Conservation (phyloP, 2,888 invertebrate species). For the Cylloceria caligata region DNA sequence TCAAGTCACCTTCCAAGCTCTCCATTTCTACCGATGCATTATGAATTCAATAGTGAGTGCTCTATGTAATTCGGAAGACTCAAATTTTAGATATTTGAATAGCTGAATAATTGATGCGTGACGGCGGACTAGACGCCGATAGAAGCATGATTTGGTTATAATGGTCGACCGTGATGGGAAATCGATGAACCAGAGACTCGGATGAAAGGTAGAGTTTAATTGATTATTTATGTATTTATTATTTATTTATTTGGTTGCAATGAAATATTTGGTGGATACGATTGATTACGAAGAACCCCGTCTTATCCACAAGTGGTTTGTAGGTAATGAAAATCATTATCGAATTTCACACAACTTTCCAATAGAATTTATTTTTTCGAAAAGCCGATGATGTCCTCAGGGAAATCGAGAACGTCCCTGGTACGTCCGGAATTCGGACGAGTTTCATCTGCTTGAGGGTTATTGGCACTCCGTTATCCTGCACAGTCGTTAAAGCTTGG, state of each 20-base stretch:
- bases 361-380: constrained; percentile 54
- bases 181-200: no score
- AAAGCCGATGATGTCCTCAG: constrained; percentile 60
- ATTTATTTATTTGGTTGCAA: no score
- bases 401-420: constrained; percentile 58
- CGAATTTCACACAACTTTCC: constrained; percentile 2
- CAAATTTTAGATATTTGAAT: constrained; percentile 51
- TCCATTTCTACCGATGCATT: background rate
- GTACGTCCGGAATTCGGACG: constrained; percentile 30
- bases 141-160: background rate
- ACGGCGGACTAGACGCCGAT: background rate
- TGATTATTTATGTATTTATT: no score
- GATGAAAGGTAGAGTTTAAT: no score
- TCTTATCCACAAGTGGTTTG: background rate
- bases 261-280: no score
- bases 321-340: constrained; percentile 13
- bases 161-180: constrained; percentile 5
- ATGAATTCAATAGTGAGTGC: constrained; percentile 23
- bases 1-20: background rate
- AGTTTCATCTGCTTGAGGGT: constrained; percentile 37
- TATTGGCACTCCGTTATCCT: constrained; percentile 5
- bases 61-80: constrained; percentile 23
- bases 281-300: background rate
- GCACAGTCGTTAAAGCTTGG: constrained; percentile 37
- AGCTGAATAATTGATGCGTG: constrained; percentile 56